Base-by-base conservation (phyloP, 2,888 invertebrate species). In the Protophormia terraenovae region DNA sequence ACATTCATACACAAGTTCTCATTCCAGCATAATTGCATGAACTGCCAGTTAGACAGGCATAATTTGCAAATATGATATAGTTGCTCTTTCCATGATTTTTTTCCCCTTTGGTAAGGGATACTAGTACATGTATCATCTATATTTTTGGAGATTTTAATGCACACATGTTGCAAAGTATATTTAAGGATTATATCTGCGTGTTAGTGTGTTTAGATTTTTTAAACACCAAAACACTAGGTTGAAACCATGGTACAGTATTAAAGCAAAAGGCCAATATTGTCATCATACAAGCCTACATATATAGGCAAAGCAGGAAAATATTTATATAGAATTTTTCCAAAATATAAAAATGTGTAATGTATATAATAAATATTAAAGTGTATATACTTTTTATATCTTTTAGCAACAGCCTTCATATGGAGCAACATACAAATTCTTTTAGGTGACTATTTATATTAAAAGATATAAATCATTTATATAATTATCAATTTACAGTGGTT, bases 11-110 rank as follows among this genome's bases (percentile, higher is more conserved):
- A n/a, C n/a, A n/a, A n/a, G n/a, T n/a, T n/a, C 50, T 38, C 62
- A 73, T n/a, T 24, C 53, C 1, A 27, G 29, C 69, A 50, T 47
- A 38, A 62, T 55, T 69, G 64, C 50, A 41, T 22, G 50, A 60
- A 60, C 66, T 60, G 58, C 58, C 72, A 73, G 58, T 67, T 64
- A 50, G 71, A 71, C 76, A 72, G 76, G 41, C 71, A 84, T 84
- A 84, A 84, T 77, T 84, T 81, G 60, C 19, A 81, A 84, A 84
- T 84, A 84, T 84, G 80, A 84, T 66, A 75, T 66, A 55, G 76
- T 55, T 76, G 76, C 29, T 66, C n/a, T n/a, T n/a, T n/a, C 29
- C 22, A 22, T 55, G 55, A 27, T 3, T 27, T 24, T 27, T 14
- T 16, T n/a, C n/a, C n/a, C n/a, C 5, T 6, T n/a, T 64, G 64